Evolutionary conservation across 2,888 invertebrate species (phyloP), one percentile per base, ranked within the genome.

Genomic region (Mythimna albipuncta): DNA sequence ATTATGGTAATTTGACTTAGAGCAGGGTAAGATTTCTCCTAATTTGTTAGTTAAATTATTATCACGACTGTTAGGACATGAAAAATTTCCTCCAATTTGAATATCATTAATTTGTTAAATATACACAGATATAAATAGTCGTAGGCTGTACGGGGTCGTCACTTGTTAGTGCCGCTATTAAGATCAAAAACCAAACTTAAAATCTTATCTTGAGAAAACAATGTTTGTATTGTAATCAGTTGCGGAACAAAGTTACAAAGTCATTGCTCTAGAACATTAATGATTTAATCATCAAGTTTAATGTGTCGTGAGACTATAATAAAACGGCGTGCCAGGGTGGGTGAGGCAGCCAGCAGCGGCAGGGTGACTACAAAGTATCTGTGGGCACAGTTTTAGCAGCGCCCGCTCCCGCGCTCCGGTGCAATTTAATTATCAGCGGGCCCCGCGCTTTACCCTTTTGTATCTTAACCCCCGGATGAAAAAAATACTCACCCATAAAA

Each of bases 401-500:
- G 62, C 75, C 74, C 84, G 81, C 90, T 86, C 86, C 89, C 85
- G 86, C 84, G 81, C 90, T 87, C 87, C 90, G 90, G 89, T 95
- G 96, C 96, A 96, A 96, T 96, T 96, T 96, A 96, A 96, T 96
- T 96, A 96, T 95, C 93, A 92, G 91, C 92, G 90, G 92, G 94
- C 93, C 93, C 93, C 50, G 50, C 50, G 94, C 90, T 96, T 96
- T 95, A 96, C 96, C 96, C 96, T 96, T 96, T 96, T 96, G 96
- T 96, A 96, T 95, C 95, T 95, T 96, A 96, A 94, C 96, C 96
- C 96, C 93, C 94, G 93, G 94, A 93, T 94, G 93, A 96, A 95
- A 96, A 85, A 96, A 96, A 96, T 95, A 93, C 96, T 95, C 96
- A 95, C 96, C 96, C 96, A 96, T 96, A 96, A 95, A 95, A 94